Conservation (phyloP, 2,888 invertebrate genomes). For the Campoletis raptor region DNA sequence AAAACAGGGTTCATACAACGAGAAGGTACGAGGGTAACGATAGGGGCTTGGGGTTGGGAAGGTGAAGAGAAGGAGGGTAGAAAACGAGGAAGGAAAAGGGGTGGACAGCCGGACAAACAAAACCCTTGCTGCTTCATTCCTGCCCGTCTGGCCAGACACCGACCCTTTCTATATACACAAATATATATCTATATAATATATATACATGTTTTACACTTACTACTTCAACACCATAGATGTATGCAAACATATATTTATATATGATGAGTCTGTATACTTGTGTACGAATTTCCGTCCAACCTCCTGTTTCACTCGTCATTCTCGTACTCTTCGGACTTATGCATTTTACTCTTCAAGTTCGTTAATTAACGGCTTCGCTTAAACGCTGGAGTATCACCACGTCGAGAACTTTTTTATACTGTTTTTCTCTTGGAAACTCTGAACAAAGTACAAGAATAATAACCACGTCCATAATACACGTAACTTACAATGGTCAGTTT, state of each 20-base stretch:
- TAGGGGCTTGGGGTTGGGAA: slow-evolving; percentile 67
- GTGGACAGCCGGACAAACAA: slow-evolving; percentile 85
- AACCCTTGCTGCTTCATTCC: slow-evolving; percentile 85
- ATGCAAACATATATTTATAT: slow-evolving; percentile 8
- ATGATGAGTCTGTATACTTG: slow-evolving; percentile 12
- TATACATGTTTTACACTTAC: slow-evolving; percentile 57
- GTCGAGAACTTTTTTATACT: slow-evolving; percentile 58
- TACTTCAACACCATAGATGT: neutral
- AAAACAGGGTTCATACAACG: slow-evolving; percentile 63
- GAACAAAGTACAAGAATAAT: slow-evolving; percentile 59
- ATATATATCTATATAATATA: slow-evolving; percentile 17
- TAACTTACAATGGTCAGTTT: neutral
- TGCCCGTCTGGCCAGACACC: slow-evolving; percentile 84
- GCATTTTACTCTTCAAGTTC: slow-evolving; percentile 80
- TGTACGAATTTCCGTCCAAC: slow-evolving; percentile 73
- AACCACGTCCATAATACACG: slow-evolving; percentile 36
- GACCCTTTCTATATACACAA: slow-evolving; percentile 74
- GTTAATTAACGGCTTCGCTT: slow-evolving; percentile 81
- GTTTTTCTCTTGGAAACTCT: slow-evolving; percentile 33
- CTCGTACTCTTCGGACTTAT: slow-evolving; percentile 71
- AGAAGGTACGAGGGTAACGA: slow-evolving; percentile 60
- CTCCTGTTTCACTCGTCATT: slow-evolving; percentile 71
- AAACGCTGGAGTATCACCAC: slow-evolving; percentile 38
- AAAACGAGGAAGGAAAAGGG: slow-evolving; percentile 80
- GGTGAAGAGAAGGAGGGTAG: slow-evolving; percentile 70